Conservation (phyloP, 2,888 invertebrate species). For the Slavum lentiscoides region DNA sequence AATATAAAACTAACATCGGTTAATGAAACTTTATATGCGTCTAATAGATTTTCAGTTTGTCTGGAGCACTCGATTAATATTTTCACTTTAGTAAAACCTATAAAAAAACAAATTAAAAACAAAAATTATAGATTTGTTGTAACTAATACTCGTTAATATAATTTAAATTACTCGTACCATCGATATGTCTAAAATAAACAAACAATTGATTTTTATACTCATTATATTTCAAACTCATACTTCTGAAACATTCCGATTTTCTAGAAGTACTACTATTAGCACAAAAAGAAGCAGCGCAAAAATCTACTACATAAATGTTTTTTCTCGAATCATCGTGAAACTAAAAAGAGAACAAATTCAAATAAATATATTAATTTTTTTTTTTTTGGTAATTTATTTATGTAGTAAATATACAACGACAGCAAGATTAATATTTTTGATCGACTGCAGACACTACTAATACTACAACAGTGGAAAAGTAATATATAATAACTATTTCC, state of each 20-base stretch:
- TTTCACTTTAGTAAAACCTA: conserved; percentile 4
- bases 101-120: conserved; percentile 2
- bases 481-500: too few species aligned
- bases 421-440: too few species aligned
- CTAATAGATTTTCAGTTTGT: neutral
- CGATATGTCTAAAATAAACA: conserved; percentile 14
- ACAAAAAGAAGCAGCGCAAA: conserved; percentile 10
- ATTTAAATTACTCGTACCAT: neutral
- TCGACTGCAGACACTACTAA: too few species aligned
- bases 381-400: neutral
- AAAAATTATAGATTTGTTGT: neutral
- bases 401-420: too few species aligned
- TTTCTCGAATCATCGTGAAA: conserved; percentile 5
- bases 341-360: conserved; percentile 14
- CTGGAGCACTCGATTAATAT: conserved; percentile 14
- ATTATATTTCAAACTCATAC: conserved; percentile 31
- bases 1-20: conserved; percentile 17
- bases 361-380: neutral
- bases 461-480: too few species aligned
- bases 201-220: conserved; percentile 9
- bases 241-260: neutral
- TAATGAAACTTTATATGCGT: neutral
- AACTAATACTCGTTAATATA: neutral
- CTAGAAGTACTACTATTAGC: neutral
- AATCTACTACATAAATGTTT: conserved; percentile 2